Evolutionary conservation across 2,888 invertebrate genomes (phyloP).

Genomic region (Erpobdella octoculata): DNA sequence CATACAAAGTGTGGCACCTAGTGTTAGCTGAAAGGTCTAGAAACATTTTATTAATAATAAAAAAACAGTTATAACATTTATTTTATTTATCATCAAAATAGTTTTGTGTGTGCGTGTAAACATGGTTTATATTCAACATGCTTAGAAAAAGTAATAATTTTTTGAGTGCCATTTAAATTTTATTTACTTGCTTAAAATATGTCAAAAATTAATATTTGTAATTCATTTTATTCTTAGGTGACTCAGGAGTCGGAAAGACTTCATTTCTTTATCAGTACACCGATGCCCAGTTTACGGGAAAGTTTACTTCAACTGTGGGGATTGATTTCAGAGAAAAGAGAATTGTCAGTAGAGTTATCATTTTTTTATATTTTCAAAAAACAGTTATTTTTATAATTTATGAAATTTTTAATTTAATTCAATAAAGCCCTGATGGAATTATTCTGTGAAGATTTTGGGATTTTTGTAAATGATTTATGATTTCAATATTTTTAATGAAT

Average conservation of each 20-base stretch:
- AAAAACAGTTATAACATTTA: too few species aligned
- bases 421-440: too few species aligned
- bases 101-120: too few species aligned
- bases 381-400: too few species aligned
- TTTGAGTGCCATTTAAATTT: background rate
- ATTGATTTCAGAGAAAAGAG: conserved; percentile 94
- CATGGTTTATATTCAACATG: background rate
- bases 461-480: too few species aligned
- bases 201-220: background rate
- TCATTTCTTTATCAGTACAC: conserved; percentile 91
- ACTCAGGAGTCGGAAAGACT: conserved; percentile 93
- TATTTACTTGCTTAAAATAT: background rate
- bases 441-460: too few species aligned
- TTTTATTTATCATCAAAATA: too few species aligned
- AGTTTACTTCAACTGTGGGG: conserved; percentile 91
- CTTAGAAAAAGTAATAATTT: background rate
- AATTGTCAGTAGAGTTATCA: conserved; percentile 61
- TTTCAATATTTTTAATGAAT: background rate
- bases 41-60: too few species aligned
- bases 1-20: too few species aligned
- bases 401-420: background rate
- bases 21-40: too few species aligned
- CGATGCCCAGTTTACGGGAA: conserved; percentile 79
- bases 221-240: conserved; percentile 52
- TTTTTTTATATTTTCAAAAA: background rate